Percentiles rank a stretch among this genome's conserved stretches.
phyloP scores from a whole-genome alignment of 2,888 invertebrate genomes.

The Pemphredon lugubris region DNA sequence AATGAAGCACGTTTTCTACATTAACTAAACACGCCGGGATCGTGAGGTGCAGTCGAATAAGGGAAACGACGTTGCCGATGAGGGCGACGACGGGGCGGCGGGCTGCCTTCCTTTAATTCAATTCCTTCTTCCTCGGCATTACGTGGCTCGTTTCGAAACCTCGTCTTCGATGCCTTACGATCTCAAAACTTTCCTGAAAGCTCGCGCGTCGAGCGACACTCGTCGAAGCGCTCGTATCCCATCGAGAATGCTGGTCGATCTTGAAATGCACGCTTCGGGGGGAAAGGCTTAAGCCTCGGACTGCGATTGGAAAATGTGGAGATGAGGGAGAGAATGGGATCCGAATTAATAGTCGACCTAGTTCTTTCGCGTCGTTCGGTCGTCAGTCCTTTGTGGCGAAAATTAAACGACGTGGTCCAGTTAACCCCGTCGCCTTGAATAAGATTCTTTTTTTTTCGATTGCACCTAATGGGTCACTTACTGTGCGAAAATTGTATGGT shows the following conservation, averaged over 20 bases:
- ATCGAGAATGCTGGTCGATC: no score
- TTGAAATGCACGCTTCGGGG: no score
- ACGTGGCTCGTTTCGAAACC: background rate
- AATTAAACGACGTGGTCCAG: no score
- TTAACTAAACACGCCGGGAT: conserved; percentile 58
- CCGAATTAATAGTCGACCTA: no score
- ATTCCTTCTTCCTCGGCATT: conserved; percentile 49
- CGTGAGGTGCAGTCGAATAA: conserved; percentile 28
- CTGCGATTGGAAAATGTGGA: background rate
- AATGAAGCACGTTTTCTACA: conserved; percentile 62
- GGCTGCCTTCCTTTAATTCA: conserved; percentile 60
- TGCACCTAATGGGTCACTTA: no score
- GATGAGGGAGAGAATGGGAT: background rate
- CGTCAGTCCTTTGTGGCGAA: no score
- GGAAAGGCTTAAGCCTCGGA: background rate
- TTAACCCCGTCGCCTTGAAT: no score
- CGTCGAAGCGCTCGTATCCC: background rate
- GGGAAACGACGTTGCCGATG: background rate
- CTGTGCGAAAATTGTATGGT: no score
- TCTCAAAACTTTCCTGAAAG: conserved; percentile 29
- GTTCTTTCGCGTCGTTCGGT: no score
- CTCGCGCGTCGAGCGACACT: conserved; percentile 9
- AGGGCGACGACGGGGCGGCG: background rate
- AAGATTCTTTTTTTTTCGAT: no score
- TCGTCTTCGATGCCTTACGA: no score